Conservation (phyloP, 2,113 vertebrate genomes). For the Hippocampus mohnikei region DNA sequence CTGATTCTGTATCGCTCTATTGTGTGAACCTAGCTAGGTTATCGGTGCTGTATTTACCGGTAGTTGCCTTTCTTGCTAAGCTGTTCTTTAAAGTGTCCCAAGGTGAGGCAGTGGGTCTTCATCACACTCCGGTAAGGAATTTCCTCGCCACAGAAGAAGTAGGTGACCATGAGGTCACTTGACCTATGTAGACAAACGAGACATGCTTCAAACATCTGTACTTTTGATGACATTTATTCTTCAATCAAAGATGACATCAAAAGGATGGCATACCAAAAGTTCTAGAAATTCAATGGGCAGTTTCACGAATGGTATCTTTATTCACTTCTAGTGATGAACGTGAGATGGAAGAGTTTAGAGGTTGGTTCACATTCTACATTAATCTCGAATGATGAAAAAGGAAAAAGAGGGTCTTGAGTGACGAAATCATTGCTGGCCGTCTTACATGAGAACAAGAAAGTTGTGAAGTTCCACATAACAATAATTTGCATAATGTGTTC, state of each 20-base stretch:
- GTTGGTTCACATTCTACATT: conserved; percentile 35
- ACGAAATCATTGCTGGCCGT: background rate
- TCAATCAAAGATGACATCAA: background rate
- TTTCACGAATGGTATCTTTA: conserved; percentile 17
- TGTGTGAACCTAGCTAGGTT: background rate
- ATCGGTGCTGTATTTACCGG: conserved; percentile 73
- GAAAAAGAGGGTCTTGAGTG: conserved; percentile 53
- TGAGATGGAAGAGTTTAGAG: conserved; percentile 16
- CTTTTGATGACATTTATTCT: background rate
- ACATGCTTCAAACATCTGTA: conserved; percentile 8
- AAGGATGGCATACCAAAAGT: conserved; percentile 14
- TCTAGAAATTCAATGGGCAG: conserved; percentile 9
- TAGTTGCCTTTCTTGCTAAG: conserved; percentile 99
- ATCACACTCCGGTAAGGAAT: conserved; percentile 96
- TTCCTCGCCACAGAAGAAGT: conserved; percentile 98
- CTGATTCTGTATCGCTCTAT: background rate
- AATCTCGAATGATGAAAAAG: conserved; percentile 61
- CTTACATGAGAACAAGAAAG: no score
- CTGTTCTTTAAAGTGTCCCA: conserved; percentile 98
- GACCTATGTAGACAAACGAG: conserved; percentile 68
- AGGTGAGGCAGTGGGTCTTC: conserved; percentile 92
- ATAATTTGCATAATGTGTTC: no score
- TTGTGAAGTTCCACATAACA: no score
- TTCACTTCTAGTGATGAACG: conserved; percentile 19
- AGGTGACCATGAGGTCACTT: conserved; percentile 93